Conservation (phyloP, 1,140 invertebrate species). For the Melitaea cinxia region DNA sequence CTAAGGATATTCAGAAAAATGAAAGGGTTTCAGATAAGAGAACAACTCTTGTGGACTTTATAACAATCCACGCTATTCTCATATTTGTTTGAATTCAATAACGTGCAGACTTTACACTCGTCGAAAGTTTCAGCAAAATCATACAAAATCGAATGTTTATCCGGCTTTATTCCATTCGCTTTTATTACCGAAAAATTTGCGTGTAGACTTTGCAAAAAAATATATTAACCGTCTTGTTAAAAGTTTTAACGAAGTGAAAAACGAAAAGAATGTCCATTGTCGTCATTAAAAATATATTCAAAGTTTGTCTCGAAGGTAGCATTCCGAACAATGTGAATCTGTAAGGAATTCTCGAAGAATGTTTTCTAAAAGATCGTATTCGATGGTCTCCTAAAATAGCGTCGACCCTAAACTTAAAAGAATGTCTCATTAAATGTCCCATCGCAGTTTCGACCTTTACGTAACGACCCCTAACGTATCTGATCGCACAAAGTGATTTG, state of each 20-base stretch:
- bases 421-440: slow-evolving; percentile 37
- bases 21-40: neutral
- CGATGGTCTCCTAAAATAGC: slow-evolving; percentile 35
- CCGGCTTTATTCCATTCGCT: neutral
- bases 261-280: slow-evolving; percentile 30
- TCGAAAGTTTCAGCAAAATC: neutral
- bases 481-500: slow-evolving; percentile 35
- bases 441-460: slow-evolving; percentile 20
- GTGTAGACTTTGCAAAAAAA: slow-evolving; percentile 8
- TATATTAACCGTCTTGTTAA: slow-evolving; percentile 28
- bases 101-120: neutral
- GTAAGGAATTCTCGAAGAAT: slow-evolving; percentile 23
- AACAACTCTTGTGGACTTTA: neutral
- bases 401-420: slow-evolving; percentile 33
- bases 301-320: slow-evolving; percentile 30
- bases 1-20: too few relatives aligned
- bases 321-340: slow-evolving; percentile 27
- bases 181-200: neutral
- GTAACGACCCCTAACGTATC: slow-evolving; percentile 24
- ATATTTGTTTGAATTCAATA: neutral
- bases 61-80: neutral
- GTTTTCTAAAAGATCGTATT: slow-evolving; percentile 31
- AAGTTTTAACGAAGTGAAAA: slow-evolving; percentile 27
- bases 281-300: slow-evolving; percentile 27
- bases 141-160: slow-evolving; percentile 3